Base-by-base conservation (phyloP, 2,797 vertebrate species). In the Yasuhikotakia modesta region DNA sequence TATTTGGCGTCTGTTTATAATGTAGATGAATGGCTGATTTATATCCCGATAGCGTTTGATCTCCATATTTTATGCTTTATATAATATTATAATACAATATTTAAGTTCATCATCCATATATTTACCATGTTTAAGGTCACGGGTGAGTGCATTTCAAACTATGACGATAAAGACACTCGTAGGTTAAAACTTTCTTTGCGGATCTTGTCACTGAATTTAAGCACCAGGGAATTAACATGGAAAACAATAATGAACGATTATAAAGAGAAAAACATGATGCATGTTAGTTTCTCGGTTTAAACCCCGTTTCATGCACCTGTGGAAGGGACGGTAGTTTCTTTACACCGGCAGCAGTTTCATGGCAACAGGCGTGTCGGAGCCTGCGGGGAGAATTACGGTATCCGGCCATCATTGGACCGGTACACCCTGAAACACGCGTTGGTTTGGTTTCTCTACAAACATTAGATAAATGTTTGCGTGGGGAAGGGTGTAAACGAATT, bases 361-460 rank as follows among this genome's bases (percentile, higher is more conserved):
- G 32, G 68, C 76, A 53, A 53, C 58, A 60, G 63, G 14, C 74
- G 21, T 78, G 73, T 78, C 24, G 14, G 12, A 67, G 45, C 70
- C 16, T 73, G 80, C 27, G n/a, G 27, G 8, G 14, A 45, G 52
- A 46, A 30, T 64, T 14, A 78, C 68, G 45, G 68, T 70, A 63
- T 78, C 67, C 67, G 35, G 32, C 14, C 46, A 43, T 4, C 57
- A 35, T 68, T 68, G 22, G 46, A 64, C 68, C 32, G 39, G 76
- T 64, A 64, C 21, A 21, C 58, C 76, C 58, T 78, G 76, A 63
- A 70, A 71, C 76, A 70, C 76, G 19, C 64, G 58, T 78, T 55
- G 48, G 32, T 63, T 70, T 43, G 55, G 67, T 71, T 70, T 39
- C 14, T 52, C 32, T 16, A 39, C 11, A 5, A 68, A 58, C 64